Base-by-base conservation (phyloP, 2,113 vertebrate genomes). In the Ovibos moschatus region DNA sequence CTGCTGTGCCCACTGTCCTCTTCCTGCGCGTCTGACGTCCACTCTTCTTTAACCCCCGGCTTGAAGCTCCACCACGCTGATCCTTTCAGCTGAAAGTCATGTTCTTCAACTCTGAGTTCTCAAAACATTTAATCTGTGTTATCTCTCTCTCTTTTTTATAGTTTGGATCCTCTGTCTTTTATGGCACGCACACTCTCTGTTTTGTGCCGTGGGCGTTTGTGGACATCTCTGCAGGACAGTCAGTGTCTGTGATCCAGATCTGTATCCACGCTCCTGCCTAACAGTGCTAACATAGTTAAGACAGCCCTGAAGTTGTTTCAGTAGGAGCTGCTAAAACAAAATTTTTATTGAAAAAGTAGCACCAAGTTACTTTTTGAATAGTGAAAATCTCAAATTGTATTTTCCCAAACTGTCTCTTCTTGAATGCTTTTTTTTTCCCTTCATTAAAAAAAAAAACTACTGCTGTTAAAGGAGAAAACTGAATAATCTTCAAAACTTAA, bases 61-160 rank as follows among this genome's bases (percentile, higher is more conserved):
- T 28, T 33, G 67, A 84, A 88, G 67, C 28, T 64, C 60, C 15
- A 5, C 23, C 30, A 30, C 0, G 2, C 45, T 33, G 23, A 57
- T 51, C 23, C 9, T 92, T 78, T 82, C 7, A 92, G 47, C 25
- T 25, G 11, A 53, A 85, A 91, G 36, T 91, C 33, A 30, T 83
- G 45, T 91, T 45, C 74, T 23, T 83, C 13, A 40, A 60, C 55
- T 86, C 83, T 58, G 67, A 82, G 58, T 93, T 92, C 82, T 36
- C 64, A 97, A 27, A 33, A 79, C 57, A 57, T 94, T 82, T 87
- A 67, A 83, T 87, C 40, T 94, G 45, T 93, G 36, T 94, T 88
- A 0, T 2, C n/a, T 36, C 2, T 36, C 4, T 67, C 7, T 36
- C 9, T 71, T 71, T 71, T 71, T 71, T 23, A 40, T 71, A 23